A percentile compares a stretch with the other conserved stretches of the same genome.
These are phyloP conservation scores for Xenopus petersii DNA, from an alignment of 2,797 vertebrate species.

Conservation along the genomic window DNA sequence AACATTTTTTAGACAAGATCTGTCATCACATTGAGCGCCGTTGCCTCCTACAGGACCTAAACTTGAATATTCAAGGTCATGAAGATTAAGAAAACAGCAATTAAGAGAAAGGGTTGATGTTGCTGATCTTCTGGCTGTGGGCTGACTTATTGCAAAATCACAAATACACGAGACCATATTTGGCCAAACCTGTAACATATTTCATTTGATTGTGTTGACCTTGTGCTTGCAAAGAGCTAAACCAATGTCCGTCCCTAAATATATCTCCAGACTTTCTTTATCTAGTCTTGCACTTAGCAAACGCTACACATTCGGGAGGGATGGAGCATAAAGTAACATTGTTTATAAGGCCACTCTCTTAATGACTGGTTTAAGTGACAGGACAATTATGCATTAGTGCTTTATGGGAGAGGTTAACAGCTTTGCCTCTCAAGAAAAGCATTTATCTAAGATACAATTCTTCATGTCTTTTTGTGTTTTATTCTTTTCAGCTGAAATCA, in stretches of 20 bases:
- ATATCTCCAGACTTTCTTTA: too few relatives aligned
- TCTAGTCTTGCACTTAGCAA: too few relatives aligned
- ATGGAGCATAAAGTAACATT: conserved; percentile 63
- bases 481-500: conserved; percentile 56
- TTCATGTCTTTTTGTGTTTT: conserved; percentile 51
- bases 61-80: conserved; percentile 66
- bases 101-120: conserved; percentile 71
- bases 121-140: conserved; percentile 22
- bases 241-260: too few relatives aligned
- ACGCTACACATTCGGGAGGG: conserved; percentile 5
- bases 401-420: conserved; percentile 61
- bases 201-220: too few relatives aligned
- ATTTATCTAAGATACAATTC: conserved; percentile 64
- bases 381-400: conserved; percentile 56
- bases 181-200: too few relatives aligned
- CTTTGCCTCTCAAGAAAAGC: conserved; percentile 56
- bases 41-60: conserved; percentile 73
- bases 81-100: conserved; percentile 74
- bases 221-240: too few relatives aligned
- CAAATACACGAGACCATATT: too few relatives aligned
- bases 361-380: conserved; percentile 65
- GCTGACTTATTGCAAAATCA: too few relatives aligned
- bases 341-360: conserved; percentile 66
- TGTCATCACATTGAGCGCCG: conserved; percentile 67
- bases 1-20: conserved; percentile 64